Conservation (phyloP, 2,113 vertebrate species). For the Echinops telfairi region DNA sequence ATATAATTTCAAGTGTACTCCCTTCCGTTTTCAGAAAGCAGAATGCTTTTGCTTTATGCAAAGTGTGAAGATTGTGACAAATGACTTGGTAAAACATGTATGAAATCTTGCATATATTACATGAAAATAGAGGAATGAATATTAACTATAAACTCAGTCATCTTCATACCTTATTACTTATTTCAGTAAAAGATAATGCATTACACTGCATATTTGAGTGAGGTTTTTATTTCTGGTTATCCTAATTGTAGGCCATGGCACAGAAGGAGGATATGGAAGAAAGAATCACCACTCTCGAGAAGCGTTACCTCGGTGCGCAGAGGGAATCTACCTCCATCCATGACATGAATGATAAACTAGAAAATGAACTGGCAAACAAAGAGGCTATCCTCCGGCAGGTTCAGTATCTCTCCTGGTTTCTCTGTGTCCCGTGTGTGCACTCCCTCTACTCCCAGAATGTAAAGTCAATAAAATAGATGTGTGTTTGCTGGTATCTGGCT, state of each 20-base stretch:
- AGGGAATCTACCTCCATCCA: conserved; percentile 99
- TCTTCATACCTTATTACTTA: neutral
- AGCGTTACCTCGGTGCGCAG: conserved; percentile 98
- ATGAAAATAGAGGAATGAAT: neutral
- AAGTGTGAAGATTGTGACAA: neutral
- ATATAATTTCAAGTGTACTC: neutral
- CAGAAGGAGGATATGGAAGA: conserved; percentile 99
- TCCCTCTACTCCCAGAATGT: neutral
- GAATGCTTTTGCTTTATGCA: neutral
- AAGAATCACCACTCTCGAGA: conserved; percentile 97
- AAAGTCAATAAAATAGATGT: neutral
- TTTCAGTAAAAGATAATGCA: neutral
- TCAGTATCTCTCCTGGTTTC: conserved; percentile 69
- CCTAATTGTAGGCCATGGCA: conserved; percentile 94
- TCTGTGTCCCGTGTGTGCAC: neutral
- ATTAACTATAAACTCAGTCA: neutral
- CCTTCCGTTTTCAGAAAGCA: neutral
- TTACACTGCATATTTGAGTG: neutral
- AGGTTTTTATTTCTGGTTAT: neutral
- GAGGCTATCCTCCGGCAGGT: conserved; percentile 99
- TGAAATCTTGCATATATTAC: neutral
- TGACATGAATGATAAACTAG: conserved; percentile 99
- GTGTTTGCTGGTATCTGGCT: neutral
- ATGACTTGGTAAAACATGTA: neutral
- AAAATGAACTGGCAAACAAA: conserved; percentile 98